Base-by-base conservation (phyloP, 2,888 invertebrate species). In the Conomelus anceps region DNA sequence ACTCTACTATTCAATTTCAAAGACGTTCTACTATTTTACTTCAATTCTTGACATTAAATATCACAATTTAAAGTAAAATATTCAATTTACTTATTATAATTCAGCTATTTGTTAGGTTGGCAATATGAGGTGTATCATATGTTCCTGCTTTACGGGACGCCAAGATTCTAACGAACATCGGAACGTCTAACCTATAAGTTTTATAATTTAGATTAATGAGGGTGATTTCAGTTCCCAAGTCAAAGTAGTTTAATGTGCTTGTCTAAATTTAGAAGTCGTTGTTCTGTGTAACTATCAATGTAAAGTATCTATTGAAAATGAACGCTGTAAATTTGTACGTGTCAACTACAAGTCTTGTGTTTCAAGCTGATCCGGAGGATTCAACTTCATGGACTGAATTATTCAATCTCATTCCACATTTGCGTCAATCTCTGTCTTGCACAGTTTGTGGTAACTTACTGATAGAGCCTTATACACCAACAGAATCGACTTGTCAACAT, bases 341-440 rank as follows among this genome's bases (percentile, higher is more conserved):
- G 91, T 96, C 97, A 92, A 97, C 97, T 90, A 97, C 96, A 94
- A 95, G 97, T 92, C 94, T 97, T 92, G 96, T 97, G 92, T 94
- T 97, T 92, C 95, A 96, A 93, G 96, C 97, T 90, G 95, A 96
- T 92, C 94, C 95, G 87, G 94, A 95, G 90, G 96, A 96, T 93
- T 92, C 92, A 3, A 89, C 90, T 6, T 92, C 93, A 26, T 94
- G 93, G 93, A 91, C 92, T 13, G 94, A 94, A 90, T 92, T 94
- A 89, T 92, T 93, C 91, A 91, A 91, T 23, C 63, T 91, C 92
- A 95, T 98, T 92, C 97, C 97, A 6, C 97, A 97, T 94, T 94
- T 98, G 92, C 95, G 98, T 90, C 97, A 97, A 93, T 96, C 97
- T 91, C 94, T 98, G 92, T 97, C 97, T 91, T 98, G 98, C 94